These are phyloP conservation scores for Drosophila busckii DNA, from an alignment of 1,140 invertebrate species.

Conservation along the genomic window DNA sequence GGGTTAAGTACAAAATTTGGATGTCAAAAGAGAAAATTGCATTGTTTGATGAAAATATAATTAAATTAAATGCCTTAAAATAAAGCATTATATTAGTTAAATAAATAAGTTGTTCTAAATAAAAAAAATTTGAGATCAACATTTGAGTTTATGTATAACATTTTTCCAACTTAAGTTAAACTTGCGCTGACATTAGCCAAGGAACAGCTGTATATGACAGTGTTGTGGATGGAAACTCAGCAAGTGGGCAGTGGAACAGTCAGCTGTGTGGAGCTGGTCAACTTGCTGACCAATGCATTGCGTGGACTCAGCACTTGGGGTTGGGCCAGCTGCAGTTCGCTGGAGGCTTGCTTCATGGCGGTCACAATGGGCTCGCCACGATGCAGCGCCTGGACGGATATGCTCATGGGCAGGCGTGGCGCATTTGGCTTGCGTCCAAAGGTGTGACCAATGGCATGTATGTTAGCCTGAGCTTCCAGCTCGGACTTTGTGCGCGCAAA, in stretches of 20 bases:
- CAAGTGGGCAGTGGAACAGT: constrained; percentile 41
- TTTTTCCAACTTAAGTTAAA: too few species aligned
- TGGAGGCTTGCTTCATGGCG: constrained; percentile 56
- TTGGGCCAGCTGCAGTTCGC: constrained; percentile 51
- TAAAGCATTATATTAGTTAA: too few species aligned
- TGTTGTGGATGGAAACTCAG: constrained; percentile 17
- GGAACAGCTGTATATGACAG: constrained; percentile 19
- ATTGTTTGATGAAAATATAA: too few species aligned
- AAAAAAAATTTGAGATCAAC: too few species aligned
- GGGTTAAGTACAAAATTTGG: too few species aligned
- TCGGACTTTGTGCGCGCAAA: constrained; percentile 57
- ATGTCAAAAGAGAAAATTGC: too few species aligned
- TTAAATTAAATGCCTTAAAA: too few species aligned
- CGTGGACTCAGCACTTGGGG: constrained; percentile 42
- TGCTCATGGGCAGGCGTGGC: constrained; percentile 44
- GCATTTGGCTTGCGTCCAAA: constrained; percentile 53
- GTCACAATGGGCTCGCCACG: constrained; percentile 52
- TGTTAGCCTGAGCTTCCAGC: constrained; percentile 48
- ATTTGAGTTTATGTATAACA: too few species aligned
- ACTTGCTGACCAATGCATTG: constrained; percentile 34
- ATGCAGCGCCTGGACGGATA: constrained; percentile 59
- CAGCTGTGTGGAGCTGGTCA: constrained; percentile 27
- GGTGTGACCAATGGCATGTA: constrained; percentile 56
- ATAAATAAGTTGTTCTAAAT: too few species aligned
- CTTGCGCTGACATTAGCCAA: too few species aligned